A percentile compares a stretch with the other conserved stretches of the same genome.
phyloP scores from a whole-genome alignment of 2,113 vertebrate species.

The Seriola aureovittata region DNA sequence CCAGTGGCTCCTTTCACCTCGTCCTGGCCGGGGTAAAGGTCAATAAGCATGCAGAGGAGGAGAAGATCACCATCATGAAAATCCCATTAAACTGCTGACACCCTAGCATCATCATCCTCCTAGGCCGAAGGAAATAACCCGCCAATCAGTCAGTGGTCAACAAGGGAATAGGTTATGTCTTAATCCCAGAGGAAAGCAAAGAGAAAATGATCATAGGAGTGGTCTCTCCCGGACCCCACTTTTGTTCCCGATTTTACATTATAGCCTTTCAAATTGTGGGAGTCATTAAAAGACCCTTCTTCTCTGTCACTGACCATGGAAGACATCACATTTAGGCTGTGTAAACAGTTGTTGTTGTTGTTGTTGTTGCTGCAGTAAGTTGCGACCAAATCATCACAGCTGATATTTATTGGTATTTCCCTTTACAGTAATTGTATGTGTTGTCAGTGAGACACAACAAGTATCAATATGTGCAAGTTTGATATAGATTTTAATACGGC shows the following conservation, averaged over 20 bases:
- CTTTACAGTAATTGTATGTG: not conserved
- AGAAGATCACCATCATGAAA: constrained; percentile 29
- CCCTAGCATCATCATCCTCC: constrained; percentile 16
- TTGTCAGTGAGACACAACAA: not conserved
- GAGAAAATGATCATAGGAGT: not conserved
- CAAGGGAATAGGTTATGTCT: not conserved
- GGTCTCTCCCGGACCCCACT: not conserved
- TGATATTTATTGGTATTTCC: not conserved
- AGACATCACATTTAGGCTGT: too few species aligned
- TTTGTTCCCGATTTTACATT: too few species aligned
- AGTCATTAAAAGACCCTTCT: not conserved
- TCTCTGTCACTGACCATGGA: not conserved
- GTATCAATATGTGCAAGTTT: not conserved
- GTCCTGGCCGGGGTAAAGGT: not conserved
- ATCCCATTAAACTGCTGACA: constrained; percentile 46
- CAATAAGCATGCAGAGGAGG: not conserved
- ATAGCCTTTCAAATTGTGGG: too few species aligned
- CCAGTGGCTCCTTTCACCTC: constrained; percentile 22
- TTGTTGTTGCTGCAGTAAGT: not conserved
- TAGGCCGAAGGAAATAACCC: constrained; percentile 13
- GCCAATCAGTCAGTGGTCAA: constrained; percentile 6
- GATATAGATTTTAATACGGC: too few species aligned
- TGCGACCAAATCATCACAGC: not conserved
- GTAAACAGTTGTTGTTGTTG: not conserved
- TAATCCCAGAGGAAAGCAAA: not conserved